Evolutionary conservation across 2,888 invertebrate genomes (phyloP).

Genomic region (Himalopsyche tibetana): DNA sequence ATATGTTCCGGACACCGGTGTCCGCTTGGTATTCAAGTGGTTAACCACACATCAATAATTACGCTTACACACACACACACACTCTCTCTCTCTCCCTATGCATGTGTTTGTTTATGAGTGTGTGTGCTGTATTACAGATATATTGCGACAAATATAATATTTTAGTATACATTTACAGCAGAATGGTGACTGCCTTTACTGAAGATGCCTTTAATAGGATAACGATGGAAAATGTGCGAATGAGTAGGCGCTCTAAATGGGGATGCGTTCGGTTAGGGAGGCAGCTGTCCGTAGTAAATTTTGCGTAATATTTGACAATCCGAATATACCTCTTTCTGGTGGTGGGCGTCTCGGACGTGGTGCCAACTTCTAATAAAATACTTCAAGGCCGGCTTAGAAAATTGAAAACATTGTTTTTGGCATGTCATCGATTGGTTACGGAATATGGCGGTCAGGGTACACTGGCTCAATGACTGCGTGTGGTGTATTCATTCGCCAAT

Average conservation of each 20-base stretch:
- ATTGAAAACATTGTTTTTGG: slow-evolving; percentile 35
- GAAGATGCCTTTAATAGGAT: neutral
- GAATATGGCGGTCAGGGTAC: slow-evolving; percentile 10
- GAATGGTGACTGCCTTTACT: no score
- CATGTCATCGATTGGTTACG: slow-evolving; percentile 35
- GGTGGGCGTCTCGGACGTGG: slow-evolving; percentile 27
- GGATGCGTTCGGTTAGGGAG: neutral
- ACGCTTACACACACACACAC: no score
- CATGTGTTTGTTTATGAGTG: no score
- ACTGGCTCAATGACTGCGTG: no score
- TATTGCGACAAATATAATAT: no score
- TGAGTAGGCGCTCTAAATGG: slow-evolving; percentile 14
- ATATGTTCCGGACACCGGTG: no score
- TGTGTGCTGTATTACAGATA: no score
- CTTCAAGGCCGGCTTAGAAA: slow-evolving; percentile 35
- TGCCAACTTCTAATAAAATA: slow-evolving; percentile 42
- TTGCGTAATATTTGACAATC: slow-evolving; percentile 13
- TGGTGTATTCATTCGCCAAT: no score
- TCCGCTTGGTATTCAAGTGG: no score
- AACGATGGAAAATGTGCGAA: neutral
- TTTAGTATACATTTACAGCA: no score
- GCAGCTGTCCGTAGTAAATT: slow-evolving; percentile 37
- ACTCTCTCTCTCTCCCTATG: no score
- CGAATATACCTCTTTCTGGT: slow-evolving; percentile 19
- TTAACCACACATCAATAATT: no score